A percentile compares a stretch with the other conserved stretches of the same genome.
phyloP scores from a whole-genome alignment of 2,888 invertebrate genomes.

The Mayetiola destructor region DNA sequence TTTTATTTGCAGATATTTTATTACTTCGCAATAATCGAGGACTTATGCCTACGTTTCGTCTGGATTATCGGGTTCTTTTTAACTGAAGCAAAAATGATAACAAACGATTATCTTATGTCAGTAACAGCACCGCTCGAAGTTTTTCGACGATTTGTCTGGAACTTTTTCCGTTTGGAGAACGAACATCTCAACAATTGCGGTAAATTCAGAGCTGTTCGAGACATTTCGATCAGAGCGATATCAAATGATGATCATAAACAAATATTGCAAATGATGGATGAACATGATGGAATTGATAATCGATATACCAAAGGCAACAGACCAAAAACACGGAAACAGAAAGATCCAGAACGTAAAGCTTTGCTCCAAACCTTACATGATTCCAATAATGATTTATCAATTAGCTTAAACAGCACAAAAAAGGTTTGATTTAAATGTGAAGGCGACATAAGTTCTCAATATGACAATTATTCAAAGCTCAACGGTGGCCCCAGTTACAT shows the following conservation, averaged over 20 bases:
- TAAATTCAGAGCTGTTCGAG: conserved; percentile 93
- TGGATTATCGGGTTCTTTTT: conserved; percentile 84
- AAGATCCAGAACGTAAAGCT: conserved; percentile 43
- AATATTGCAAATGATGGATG: conserved; percentile 91
- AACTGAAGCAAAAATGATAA: conserved; percentile 60
- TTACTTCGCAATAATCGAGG: conserved; percentile 93
- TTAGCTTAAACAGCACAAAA: neutral
- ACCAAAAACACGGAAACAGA: conserved; percentile 42
- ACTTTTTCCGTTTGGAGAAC: conserved; percentile 97
- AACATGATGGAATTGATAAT: conserved; percentile 73
- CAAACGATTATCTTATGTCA: conserved; percentile 69
- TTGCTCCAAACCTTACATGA: conserved; percentile 32
- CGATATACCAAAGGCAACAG: conserved; percentile 46
- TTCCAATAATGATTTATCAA: neutral
- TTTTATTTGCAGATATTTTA: conserved; percentile 59
- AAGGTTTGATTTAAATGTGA: neutral
- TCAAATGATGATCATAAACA: conserved; percentile 84
- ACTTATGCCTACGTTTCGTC: conserved; percentile 79
- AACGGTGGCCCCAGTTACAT: too few relatives aligned
- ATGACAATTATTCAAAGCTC: too few relatives aligned
- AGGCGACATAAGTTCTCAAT: too few relatives aligned
- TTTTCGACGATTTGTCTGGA: conserved; percentile 93
- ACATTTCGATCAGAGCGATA: conserved; percentile 89
- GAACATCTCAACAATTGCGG: conserved; percentile 99
- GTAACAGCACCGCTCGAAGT: conserved; percentile 76